phyloP scores from a whole-genome alignment of 2,888 invertebrate species.

The Oscheius sp. region DNA sequence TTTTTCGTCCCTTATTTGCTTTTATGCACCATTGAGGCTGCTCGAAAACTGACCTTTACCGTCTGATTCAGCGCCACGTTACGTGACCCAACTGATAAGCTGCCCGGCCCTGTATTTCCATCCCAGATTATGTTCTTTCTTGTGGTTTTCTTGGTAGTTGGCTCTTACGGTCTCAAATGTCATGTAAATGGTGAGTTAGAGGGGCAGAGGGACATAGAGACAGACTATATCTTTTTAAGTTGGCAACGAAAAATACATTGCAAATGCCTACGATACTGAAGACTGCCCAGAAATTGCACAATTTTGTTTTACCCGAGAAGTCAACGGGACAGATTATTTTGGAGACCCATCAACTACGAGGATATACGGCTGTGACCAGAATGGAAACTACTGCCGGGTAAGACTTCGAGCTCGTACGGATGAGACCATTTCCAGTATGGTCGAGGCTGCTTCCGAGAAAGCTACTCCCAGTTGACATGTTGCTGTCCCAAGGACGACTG shows the following conservation, averaged over 20 bases:
- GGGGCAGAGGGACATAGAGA: conserved; percentile 3
- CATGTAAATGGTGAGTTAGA: not conserved
- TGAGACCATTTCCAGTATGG: not conserved
- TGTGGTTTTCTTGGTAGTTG: no score
- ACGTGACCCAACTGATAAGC: no score
- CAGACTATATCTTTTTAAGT: not conserved
- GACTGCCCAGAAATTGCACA: not conserved
- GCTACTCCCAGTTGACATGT: conserved; percentile 3
- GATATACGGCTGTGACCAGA: conserved; percentile 14
- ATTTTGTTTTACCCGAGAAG: conserved; percentile 9
- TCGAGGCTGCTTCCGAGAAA: conserved; percentile 9
- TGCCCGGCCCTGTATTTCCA: no score
- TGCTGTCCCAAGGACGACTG: conserved; percentile 3
- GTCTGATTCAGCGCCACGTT: no score
- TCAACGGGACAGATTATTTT: not conserved
- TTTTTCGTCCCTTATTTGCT: no score
- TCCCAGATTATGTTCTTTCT: no score
- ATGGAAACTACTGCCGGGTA: conserved; percentile 7
- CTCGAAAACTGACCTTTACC: no score
- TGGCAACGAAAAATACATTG: conserved; percentile 21
- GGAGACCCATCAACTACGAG: not conserved
- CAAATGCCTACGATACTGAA: conserved; percentile 9
- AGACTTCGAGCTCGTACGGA: not conserved
- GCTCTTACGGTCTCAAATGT: no score
- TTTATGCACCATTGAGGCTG: no score